phyloP scores from a whole-genome alignment of 2,797 vertebrate genomes.

The Tamandua tetradactyla region DNA sequence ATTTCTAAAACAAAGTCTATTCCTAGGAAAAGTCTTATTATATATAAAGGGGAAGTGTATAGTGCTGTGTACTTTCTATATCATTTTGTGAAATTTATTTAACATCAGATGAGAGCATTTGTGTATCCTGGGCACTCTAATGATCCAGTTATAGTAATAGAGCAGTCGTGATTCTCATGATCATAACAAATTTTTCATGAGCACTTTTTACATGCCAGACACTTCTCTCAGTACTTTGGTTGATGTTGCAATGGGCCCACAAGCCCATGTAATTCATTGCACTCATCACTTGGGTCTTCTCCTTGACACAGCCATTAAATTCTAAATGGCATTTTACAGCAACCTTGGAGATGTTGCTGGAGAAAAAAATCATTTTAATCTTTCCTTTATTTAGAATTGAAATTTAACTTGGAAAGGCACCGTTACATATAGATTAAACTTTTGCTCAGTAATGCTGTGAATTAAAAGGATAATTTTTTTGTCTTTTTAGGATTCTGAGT shows the following conservation, averaged over 20 bases:
- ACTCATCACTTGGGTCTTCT: rapidly evolving
- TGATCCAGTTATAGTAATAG: too few species aligned
- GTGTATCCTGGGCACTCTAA: not conserved
- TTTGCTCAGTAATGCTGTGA: too few species aligned
- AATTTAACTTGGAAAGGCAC: not conserved
- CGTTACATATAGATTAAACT: not conserved
- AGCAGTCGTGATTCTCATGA: rapidly evolving
- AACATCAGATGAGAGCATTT: not conserved
- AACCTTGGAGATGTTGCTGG: not conserved
- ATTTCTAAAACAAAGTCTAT: not conserved
- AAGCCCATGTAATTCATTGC: too few species aligned
- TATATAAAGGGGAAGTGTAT: not conserved
- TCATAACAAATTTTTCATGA: rapidly evolving
- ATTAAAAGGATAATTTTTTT: not conserved
- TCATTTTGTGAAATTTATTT: not conserved
- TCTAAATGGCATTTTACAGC: not conserved
- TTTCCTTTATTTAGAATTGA: not conserved
- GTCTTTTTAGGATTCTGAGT: not conserved
- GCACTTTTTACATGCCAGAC: rapidly evolving
- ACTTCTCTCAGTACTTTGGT: too few species aligned
- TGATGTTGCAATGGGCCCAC: not conserved
- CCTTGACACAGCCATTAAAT: too few species aligned
- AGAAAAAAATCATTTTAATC: not conserved
- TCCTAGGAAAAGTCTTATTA: not conserved
- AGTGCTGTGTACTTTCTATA: not conserved